Evolutionary conservation across 2,113 vertebrate genomes (phyloP).

Genomic region (Rhegmatorhina hoffmannsi): DNA sequence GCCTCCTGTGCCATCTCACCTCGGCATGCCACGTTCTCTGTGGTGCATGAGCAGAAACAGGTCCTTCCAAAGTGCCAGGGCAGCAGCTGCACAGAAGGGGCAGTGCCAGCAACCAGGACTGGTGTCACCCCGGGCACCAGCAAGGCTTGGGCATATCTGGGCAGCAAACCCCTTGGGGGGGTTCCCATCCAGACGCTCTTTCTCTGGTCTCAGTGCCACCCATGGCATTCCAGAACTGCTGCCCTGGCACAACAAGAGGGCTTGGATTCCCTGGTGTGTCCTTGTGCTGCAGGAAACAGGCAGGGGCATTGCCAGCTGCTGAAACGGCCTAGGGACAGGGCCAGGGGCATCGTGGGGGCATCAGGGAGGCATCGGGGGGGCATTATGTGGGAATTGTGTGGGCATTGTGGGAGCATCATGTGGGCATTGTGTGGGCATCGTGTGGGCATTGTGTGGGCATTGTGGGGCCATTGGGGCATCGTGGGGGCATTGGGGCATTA

Average conservation of each 20-base stretch:
- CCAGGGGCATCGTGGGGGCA: no score
- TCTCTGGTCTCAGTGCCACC: neutral
- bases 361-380: no score
- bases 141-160: neutral
- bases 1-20: neutral
- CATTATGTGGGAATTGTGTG: no score
- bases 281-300: neutral
- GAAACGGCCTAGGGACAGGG: neutral
- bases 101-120: neutral
- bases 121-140: neutral
- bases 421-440: no score
- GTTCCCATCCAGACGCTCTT: neutral
- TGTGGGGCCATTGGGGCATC: no score
- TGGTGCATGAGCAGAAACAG: fast-evolving
- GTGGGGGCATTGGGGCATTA: no score
- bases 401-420: no score
- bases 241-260: neutral
- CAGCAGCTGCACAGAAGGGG: neutral
- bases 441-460: no score
- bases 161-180: neutral
- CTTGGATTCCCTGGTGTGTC: neutral
- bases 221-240: fast-evolving
- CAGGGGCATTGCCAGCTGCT: neutral
- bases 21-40: fast-evolving
- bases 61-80: neutral